Evolutionary conservation across 2,797 vertebrate genomes (phyloP).

Genomic region (Rhinophrynus dorsalis): DNA sequence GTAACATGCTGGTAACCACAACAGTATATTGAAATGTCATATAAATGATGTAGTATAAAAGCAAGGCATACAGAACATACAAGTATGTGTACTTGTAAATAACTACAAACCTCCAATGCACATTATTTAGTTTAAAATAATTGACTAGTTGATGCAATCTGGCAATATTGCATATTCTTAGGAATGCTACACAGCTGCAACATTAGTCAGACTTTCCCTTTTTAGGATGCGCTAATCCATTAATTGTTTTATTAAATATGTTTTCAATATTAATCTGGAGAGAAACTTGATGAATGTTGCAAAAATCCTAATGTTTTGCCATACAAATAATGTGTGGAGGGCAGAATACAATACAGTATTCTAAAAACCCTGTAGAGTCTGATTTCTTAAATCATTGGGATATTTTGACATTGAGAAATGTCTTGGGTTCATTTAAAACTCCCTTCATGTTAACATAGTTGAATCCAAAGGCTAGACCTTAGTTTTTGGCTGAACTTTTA

Average conservation of each 20-base stretch:
- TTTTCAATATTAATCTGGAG: conserved; percentile 78
- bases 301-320: conserved; percentile 70
- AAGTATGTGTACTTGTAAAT: conserved; percentile 1
- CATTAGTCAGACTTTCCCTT: conserved; percentile 71
- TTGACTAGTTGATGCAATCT: conserved; percentile 64
- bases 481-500: conserved; percentile 66
- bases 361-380: conserved; percentile 33
- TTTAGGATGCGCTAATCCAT: conserved; percentile 68
- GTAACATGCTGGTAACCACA: too few species aligned
- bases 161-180: conserved; percentile 59
- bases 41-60: too few species aligned
- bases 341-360: conserved; percentile 61
- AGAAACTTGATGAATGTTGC: conserved; percentile 74
- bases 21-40: too few species aligned
- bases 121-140: conserved; percentile 66
- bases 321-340: conserved; percentile 61
- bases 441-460: conserved; percentile 52
- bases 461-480: conserved; percentile 56
- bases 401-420: conserved; percentile 60
- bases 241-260: conserved; percentile 75
- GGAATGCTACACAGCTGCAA: conserved; percentile 65
- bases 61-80: too few species aligned
- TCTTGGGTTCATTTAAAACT: conserved; percentile 50
- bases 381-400: conserved; percentile 37
- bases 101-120: conserved; percentile 30